phyloP scores from a whole-genome alignment of 1,140 invertebrate species.

The Melitaea cinxia region DNA sequence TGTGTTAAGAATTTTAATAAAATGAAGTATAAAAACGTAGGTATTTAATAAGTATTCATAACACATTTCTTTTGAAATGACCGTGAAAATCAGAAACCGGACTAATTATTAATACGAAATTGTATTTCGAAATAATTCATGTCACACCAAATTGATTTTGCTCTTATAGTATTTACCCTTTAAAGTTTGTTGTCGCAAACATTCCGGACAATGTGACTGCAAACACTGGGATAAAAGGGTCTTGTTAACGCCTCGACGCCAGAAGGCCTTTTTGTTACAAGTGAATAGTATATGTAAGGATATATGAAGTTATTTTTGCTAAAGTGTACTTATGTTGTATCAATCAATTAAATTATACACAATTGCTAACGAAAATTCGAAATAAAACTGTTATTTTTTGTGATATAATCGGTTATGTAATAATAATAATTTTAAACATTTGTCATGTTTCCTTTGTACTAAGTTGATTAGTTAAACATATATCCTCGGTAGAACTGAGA shows the following conservation, averaged over 20 bases:
- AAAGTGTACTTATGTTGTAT: constrained; percentile 29
- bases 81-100: background rate
- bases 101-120: background rate
- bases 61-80: too few species aligned
- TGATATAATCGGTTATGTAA: too few species aligned
- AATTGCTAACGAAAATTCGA: too few species aligned
- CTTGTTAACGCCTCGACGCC: constrained; percentile 39
- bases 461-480: too few species aligned
- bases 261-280: constrained; percentile 36
- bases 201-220: constrained; percentile 40
- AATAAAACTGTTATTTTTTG: too few species aligned
- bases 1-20: too few species aligned
- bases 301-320: constrained; percentile 37
- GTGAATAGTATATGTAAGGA: constrained; percentile 32
- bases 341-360: background rate
- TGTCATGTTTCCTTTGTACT: too few species aligned
- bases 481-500: too few species aligned
- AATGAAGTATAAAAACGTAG: too few species aligned
- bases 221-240: constrained; percentile 47
- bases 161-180: constrained; percentile 15
- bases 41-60: too few species aligned
- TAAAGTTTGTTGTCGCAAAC: constrained; percentile 38
- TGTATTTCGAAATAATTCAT: constrained; percentile 3
- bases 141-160: constrained; percentile 17
- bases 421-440: too few species aligned